Evolutionary conservation across 2,888 invertebrate species (phyloP).

Genomic region (Sympetrum striolatum): DNA sequence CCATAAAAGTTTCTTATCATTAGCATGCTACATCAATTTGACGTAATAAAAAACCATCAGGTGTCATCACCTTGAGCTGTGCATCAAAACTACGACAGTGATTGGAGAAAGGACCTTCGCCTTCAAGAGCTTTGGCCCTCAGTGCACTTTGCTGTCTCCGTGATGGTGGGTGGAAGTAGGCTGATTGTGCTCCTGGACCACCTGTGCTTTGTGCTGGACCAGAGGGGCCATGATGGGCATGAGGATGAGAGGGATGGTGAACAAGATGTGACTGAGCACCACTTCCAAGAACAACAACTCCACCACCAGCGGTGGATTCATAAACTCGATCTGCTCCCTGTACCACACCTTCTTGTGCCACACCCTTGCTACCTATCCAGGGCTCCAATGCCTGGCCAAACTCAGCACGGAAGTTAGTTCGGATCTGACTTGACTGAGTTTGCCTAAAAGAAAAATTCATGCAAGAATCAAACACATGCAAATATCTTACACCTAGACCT

Average conservation of each 20-base stretch:
- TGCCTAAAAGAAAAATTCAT: slow-evolving; percentile 56
- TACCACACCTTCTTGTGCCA: slow-evolving; percentile 27
- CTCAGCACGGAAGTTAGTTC: slow-evolving; percentile 69
- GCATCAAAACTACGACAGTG: slow-evolving; percentile 69
- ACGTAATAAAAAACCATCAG: not conserved
- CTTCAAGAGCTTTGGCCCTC: slow-evolving; percentile 60
- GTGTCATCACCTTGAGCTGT: slow-evolving; percentile 59
- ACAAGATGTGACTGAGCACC: slow-evolving; percentile 24
- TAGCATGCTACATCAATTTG: not conserved
- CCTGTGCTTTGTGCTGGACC: slow-evolving; percentile 4
- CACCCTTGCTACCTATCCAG: slow-evolving; percentile 60
- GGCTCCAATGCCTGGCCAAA: slow-evolving; percentile 70
- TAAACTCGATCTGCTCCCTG: slow-evolving; percentile 8
- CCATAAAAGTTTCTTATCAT: not conserved
- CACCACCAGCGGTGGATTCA: slow-evolving; percentile 42
- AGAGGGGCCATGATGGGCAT: slow-evolving; percentile 13
- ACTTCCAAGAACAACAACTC: slow-evolving; percentile 24
- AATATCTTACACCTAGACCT: too few species aligned
- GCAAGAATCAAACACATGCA: not conserved
- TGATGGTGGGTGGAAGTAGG: slow-evolving; percentile 50
- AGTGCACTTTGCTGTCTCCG: slow-evolving; percentile 53
- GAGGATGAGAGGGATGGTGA: slow-evolving; percentile 21
- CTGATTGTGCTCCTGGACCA: slow-evolving; percentile 34
- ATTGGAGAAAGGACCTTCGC: slow-evolving; percentile 67
- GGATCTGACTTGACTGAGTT: slow-evolving; percentile 63